A percentile compares a stretch with the other conserved stretches of the same genome.
Conservation (phyloP, 2,888 invertebrate species). For the Chouioia cunea region DNA sequence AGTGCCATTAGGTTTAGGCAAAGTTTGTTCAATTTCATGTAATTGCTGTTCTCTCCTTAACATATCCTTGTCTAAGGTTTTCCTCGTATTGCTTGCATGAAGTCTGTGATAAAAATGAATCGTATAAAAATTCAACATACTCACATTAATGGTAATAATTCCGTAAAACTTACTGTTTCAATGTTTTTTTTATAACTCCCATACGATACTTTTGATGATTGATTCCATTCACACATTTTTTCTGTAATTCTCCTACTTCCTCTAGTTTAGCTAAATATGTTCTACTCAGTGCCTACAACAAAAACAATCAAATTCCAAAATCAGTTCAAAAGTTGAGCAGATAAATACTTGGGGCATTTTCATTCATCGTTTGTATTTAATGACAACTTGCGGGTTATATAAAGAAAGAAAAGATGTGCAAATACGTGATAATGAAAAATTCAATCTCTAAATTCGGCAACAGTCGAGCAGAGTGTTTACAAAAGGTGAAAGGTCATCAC, state of each 20-base stretch:
- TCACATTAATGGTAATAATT: neutral
- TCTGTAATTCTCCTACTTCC: constrained; percentile 85
- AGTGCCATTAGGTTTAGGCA: constrained; percentile 92
- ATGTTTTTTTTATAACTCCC: constrained; percentile 81
- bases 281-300: constrained; percentile 79
- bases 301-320: constrained; percentile 12
- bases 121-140: neutral
- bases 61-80: constrained; percentile 80
- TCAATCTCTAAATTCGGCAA: too few relatives aligned
- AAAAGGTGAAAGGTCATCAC: constrained; percentile 28
- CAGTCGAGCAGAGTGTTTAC: neutral
- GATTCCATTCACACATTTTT: constrained; percentile 89
- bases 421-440: too few relatives aligned
- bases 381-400: too few relatives aligned
- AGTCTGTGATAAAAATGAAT: constrained; percentile 56
- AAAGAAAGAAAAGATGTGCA: too few relatives aligned
- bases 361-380: too few relatives aligned
- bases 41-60: constrained; percentile 87
- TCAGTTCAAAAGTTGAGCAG: neutral
- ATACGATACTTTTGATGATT: constrained; percentile 93
- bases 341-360: too few relatives aligned
- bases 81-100: constrained; percentile 57
- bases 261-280: constrained; percentile 88
- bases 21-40: constrained; percentile 90
- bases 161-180: constrained; percentile 80